phyloP scores from a whole-genome alignment of 2,113 vertebrate genomes.

The Seriola aureovittata region DNA sequence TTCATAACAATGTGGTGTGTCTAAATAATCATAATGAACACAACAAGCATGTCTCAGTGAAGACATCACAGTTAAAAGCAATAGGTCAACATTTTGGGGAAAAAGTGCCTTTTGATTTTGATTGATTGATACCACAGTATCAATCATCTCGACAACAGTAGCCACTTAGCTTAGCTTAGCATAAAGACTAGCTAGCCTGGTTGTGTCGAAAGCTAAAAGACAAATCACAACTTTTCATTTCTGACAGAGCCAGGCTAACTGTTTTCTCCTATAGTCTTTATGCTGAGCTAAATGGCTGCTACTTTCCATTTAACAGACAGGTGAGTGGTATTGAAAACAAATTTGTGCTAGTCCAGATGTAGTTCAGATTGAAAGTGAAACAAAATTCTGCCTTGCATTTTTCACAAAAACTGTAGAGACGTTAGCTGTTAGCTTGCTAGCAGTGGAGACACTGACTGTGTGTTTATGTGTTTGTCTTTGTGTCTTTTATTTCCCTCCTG shows the following conservation, averaged over 20 bases:
- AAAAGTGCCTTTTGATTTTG: background rate
- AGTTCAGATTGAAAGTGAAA: no score
- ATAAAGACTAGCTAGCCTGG: background rate
- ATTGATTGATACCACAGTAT: background rate
- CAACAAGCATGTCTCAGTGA: background rate
- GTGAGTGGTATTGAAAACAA: background rate
- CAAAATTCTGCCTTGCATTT: background rate
- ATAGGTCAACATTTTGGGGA: no score
- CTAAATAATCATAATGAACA: constrained; percentile 8
- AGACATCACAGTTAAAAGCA: background rate
- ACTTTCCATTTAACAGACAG: background rate
- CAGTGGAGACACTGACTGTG: background rate
- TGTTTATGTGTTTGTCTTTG: background rate
- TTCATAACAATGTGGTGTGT: background rate
- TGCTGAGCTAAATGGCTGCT: background rate
- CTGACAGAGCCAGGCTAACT: background rate
- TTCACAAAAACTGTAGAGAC: background rate
- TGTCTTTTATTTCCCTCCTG: background rate
- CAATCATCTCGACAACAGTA: background rate
- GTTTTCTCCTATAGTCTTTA: background rate
- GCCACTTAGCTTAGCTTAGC: background rate
- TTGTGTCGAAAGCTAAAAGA: background rate
- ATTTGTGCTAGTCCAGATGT: no score
- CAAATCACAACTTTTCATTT: background rate
- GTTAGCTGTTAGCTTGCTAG: background rate